Conservation (phyloP, 1,140 invertebrate species). For the Cydia strobilella region DNA sequence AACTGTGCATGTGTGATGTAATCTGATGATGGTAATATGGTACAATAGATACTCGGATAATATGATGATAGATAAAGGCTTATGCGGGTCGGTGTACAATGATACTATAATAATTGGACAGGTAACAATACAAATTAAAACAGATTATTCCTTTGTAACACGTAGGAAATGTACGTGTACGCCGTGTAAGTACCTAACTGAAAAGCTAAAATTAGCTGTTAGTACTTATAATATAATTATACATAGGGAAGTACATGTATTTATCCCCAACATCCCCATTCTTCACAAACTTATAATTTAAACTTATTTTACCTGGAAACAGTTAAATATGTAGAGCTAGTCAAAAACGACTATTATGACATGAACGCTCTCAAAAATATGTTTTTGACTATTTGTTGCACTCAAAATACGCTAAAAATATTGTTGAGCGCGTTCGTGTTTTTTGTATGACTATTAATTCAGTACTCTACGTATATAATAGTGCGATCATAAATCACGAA, state of each 20-base stretch:
- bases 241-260: background rate
- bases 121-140: conserved; percentile 3
- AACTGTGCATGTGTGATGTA: background rate
- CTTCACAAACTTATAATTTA: background rate
- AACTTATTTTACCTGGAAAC: no score
- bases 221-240: no score
- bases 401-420: no score
- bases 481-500: conserved; percentile 11
- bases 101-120: conserved; percentile 5
- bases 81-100: background rate
- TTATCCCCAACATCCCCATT: background rate
- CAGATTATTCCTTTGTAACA: background rate
- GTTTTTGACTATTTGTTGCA: no score
- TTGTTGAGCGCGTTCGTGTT: no score
- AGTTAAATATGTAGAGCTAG: no score
- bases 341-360: no score
- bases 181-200: no score
- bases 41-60: background rate
- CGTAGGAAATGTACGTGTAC: conserved; percentile 1
- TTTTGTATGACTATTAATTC: no score
- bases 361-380: no score
- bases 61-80: conserved; percentile 6
- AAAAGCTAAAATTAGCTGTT: background rate
- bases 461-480: no score
- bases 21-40: background rate